Percentiles rank a stretch among this genome's conserved stretches.
These are phyloP conservation scores for Catagonus wagneri DNA, from an alignment of 2,113 vertebrate species.

Conservation along the genomic window DNA sequence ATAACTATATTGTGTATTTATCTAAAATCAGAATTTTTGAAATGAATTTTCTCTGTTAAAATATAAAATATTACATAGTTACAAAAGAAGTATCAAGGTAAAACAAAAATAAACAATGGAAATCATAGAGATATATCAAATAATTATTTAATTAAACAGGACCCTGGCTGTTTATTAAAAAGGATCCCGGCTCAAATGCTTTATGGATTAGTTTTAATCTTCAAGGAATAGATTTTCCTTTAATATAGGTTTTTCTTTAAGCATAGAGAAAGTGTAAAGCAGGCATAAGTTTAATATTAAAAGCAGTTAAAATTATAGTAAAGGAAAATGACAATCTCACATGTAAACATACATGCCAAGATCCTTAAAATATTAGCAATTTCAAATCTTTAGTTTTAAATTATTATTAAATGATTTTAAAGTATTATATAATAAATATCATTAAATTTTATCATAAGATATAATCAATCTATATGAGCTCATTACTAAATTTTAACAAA, in stretches of 20 bases:
- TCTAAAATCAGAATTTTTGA: neutral
- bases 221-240: neutral
- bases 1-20: neutral
- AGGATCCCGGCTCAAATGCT: neutral
- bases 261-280: neutral
- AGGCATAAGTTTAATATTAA: constrained; percentile 6
- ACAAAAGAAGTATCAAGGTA: neutral
- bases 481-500: constrained; percentile 8
- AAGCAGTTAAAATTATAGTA: neutral
- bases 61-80: neutral
- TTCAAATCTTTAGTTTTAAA: neutral
- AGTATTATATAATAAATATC: neutral
- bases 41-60: neutral
- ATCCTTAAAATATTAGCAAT: constrained; percentile 33
- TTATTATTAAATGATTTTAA: neutral
- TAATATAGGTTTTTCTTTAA: neutral
- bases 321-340: neutral
- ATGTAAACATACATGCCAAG: neutral
- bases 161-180: neutral
- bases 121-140: neutral
- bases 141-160: neutral
- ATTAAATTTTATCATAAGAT: neutral
- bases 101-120: constrained; percentile 19
- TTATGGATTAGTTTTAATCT: neutral
- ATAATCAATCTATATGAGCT: neutral